These are phyloP conservation scores for Seladonia tumulorum DNA, from an alignment of 2,888 invertebrate genomes.

Conservation along the genomic window DNA sequence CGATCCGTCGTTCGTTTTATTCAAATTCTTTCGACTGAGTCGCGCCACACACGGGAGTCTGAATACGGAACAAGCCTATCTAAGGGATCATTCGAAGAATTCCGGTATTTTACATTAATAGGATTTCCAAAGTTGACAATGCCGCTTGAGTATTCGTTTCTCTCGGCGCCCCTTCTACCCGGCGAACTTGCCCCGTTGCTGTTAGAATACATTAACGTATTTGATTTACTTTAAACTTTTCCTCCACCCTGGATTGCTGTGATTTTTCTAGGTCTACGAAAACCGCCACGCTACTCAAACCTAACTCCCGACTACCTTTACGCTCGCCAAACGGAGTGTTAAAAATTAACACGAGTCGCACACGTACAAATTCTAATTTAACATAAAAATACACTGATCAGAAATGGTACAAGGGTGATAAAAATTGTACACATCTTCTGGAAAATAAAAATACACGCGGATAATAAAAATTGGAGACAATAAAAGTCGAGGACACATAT, in stretches of 20 bases:
- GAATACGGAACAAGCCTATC: conserved; percentile 37
- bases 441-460: not conserved
- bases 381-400: too few species aligned
- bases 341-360: not conserved
- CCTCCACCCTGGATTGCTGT: not conserved
- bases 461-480: not conserved
- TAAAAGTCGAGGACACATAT: not conserved
- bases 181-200: conserved; percentile 16
- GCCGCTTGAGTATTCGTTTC: conserved; percentile 62
- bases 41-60: conserved; percentile 6
- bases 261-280: not conserved
- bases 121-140: conserved; percentile 63
- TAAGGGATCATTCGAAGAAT: conserved; percentile 59
- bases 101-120: conserved; percentile 69
- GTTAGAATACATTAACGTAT: conserved; percentile 66
- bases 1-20: conserved; percentile 54
- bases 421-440: too few species aligned
- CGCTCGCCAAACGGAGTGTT: not conserved
- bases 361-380: too few species aligned
- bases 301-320: not conserved
- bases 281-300: not conserved
- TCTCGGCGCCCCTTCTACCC: not conserved
- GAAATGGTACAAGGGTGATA: too few species aligned
- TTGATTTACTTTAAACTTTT: conserved; percentile 53
- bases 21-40: conserved; percentile 49